These are phyloP conservation scores for Cephus nigrinus DNA, from an alignment of 2,888 invertebrate species.

Conservation along the genomic window DNA sequence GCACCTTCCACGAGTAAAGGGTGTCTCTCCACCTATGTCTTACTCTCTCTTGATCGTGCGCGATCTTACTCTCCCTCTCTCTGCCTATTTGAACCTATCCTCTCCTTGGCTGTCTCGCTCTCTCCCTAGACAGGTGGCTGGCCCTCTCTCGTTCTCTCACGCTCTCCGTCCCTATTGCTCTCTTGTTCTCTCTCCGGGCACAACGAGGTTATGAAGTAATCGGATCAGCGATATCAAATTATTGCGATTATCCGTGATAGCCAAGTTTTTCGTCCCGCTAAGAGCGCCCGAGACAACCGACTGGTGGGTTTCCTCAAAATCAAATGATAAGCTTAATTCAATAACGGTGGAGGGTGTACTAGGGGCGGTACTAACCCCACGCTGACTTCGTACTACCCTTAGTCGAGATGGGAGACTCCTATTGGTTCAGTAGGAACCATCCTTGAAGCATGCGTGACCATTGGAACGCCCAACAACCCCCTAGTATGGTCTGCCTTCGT, in stretches of 20 bases:
- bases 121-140: neutral
- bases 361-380: conserved; percentile 19
- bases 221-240: conserved; percentile 65
- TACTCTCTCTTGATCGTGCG: conserved; percentile 13
- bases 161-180: conserved; percentile 17
- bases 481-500: neutral
- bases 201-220: conserved; percentile 57
- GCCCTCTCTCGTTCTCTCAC: conserved; percentile 1
- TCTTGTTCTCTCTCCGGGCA: conserved; percentile 10
- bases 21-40: neutral
- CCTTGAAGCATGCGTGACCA: neutral
- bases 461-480: neutral
- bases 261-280: conserved; percentile 63
- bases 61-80: conserved; percentile 17
- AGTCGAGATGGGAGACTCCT: conserved; percentile 24
- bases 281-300: conserved; percentile 64
- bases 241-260: conserved; percentile 64
- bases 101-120: conserved; percentile 1
- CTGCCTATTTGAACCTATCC: neutral
- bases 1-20: conserved; percentile 10
- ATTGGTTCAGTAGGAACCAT: neutral
- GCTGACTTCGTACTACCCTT: conserved; percentile 15
- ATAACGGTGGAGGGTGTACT: conserved; percentile 55
- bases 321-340: conserved; percentile 67
- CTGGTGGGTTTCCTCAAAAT: conserved; percentile 66